phyloP scores from a whole-genome alignment of 2,113 vertebrate species.

The Aramus guarauna region DNA sequence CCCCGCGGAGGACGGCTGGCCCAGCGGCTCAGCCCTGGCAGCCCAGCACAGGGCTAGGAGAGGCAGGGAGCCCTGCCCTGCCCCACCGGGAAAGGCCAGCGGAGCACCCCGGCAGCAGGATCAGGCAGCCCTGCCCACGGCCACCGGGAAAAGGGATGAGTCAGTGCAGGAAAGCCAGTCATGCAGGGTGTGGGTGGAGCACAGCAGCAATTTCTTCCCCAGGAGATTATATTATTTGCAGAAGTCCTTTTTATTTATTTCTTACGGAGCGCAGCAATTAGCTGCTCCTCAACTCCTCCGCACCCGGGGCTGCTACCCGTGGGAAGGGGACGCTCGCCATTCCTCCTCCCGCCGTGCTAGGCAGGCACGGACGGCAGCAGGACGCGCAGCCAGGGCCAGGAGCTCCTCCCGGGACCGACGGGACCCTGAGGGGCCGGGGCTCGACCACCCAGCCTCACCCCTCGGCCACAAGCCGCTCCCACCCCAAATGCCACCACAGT shows the following conservation, averaged over 20 bases:
- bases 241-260: neutral
- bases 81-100: neutral
- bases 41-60: neutral
- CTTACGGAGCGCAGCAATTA: neutral
- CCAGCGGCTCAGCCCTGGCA: neutral
- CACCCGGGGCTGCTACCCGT: neutral
- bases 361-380: neutral
- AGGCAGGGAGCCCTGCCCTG: neutral
- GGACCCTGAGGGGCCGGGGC: neutral
- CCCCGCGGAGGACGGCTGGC: neutral
- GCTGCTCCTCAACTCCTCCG: neutral
- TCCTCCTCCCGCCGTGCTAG: neutral
- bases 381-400: neutral
- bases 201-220: neutral
- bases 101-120: neutral
- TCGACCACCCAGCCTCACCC: neutral
- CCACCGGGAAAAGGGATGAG: neutral
- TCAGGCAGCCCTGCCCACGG: neutral
- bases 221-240: neutral
- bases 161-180: neutral
- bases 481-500: fast-evolving
- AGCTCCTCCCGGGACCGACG: fast-evolving
- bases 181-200: constrained; percentile 1
- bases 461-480: neutral
- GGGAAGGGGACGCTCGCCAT: neutral